A percentile compares a stretch with the other conserved stretches of the same genome.
Conservation (phyloP, 2,113 vertebrate species). For the Corapipo altera region DNA sequence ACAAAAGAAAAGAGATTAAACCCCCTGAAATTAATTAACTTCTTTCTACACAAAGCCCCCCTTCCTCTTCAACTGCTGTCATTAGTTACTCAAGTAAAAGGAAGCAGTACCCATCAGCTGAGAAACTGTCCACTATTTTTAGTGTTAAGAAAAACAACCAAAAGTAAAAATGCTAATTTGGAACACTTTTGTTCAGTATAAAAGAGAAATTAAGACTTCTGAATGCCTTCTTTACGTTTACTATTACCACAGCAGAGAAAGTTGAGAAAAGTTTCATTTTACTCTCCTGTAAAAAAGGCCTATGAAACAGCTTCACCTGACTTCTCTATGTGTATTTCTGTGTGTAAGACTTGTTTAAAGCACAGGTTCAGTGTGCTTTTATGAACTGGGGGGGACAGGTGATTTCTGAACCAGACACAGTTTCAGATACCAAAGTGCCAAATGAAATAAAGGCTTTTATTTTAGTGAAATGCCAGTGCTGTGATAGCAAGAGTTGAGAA, state of each 20-base stretch:
- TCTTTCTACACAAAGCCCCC: slow-evolving; percentile 6
- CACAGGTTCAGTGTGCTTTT: not conserved
- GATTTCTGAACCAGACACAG: not conserved
- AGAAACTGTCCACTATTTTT: slow-evolving; percentile 7
- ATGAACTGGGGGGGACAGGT: not conserved
- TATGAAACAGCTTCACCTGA: not conserved
- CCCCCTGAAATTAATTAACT: slow-evolving; percentile 56
- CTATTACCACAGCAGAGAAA: not conserved
- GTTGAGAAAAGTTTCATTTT: not conserved
- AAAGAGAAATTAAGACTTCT: not conserved
- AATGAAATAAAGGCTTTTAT: slow-evolving; percentile 3
- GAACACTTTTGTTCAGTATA: not conserved
- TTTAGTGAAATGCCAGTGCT: not conserved
- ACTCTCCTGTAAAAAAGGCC: not conserved
- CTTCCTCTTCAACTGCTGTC: slow-evolving; percentile 9
- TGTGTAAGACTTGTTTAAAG: not conserved
- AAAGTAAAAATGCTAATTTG: not conserved
- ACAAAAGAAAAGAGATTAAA: slow-evolving; percentile 59
- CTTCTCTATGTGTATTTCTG: not conserved
- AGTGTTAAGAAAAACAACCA: not conserved
- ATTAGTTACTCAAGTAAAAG: slow-evolving; percentile 35
- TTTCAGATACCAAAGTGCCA: not conserved
- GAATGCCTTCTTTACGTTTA: not conserved
- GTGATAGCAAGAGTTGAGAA: slow-evolving; percentile 1
- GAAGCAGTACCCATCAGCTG: not conserved